Evolutionary conservation across 2,888 invertebrate genomes (phyloP), one percentile per base, ranked within the genome.

Genomic region (Polymixis lichenea): DNA sequence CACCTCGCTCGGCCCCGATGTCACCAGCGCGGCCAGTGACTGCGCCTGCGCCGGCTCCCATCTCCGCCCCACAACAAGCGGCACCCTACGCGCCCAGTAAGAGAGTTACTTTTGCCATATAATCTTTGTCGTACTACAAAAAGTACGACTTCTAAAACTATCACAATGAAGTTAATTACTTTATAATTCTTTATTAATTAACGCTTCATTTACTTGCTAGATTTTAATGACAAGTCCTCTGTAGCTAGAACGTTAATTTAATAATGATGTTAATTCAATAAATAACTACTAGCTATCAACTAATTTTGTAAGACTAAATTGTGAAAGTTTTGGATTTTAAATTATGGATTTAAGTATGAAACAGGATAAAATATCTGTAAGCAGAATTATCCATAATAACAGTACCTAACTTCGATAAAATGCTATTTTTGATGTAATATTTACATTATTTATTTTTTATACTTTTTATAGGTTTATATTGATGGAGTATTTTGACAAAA

Each of bases 31-130:
- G 95, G 76, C 96, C 70, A 87, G 90, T 91, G 0, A 85, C 91
- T 32, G 90, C 92, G 7, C 90, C 90, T 43, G 90, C 91, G 0
- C 86, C 86, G 8, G 82, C 85, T 7, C 85, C 85, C 1, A 51
- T 85, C 49, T 56, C 85, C 13, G 85, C 85, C 61, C 85, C 82
- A 53, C 82, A 81, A 51, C 84, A 87, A 22, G 90, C 89, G 15
- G 89, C 94, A 68, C 94, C 95, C 8, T 95, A 93, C 83, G 94
- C 96, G 79, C 95, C 96, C 88, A 96, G 96, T 96, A 97, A 96
- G 96, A 92, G 95, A 93, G 96, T 97, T 84, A 96, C 96, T 85
- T 97, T 96, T 94, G 96, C 96, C 88, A 89, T 96, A 69, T 96
- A 94, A 89, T 60, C 13, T 70, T 46, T 43, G 13, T 25, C 22